Conservation (phyloP, 1,140 invertebrate genomes). For the Procambarus virginalis region DNA sequence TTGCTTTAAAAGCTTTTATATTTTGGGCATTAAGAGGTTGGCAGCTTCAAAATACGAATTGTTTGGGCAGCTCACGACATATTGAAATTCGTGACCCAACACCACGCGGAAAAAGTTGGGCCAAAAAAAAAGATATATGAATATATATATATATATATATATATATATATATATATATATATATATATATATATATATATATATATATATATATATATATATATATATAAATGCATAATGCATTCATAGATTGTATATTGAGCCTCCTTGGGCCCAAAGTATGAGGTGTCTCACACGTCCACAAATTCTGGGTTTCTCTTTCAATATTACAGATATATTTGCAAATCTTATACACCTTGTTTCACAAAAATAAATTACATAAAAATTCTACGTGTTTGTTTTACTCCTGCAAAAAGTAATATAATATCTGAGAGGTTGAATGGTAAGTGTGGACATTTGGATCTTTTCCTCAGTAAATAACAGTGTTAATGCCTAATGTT, state of each 20-base stretch:
- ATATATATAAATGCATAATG: too few species aligned
- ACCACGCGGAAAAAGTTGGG: background rate
- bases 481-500: too few species aligned
- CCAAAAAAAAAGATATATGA: background rate
- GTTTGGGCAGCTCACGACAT: background rate
- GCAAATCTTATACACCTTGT: slow-evolving; percentile 67
- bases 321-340: slow-evolving; percentile 67
- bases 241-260: background rate
- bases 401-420: too few species aligned
- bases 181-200: slow-evolving; percentile 17
- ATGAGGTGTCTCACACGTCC: slow-evolving; percentile 61
- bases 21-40: slow-evolving; percentile 63
- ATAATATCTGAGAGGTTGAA: too few species aligned
- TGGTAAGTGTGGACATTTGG: too few species aligned
- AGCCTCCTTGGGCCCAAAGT: slow-evolving; percentile 61
- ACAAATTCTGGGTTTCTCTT: slow-evolving; percentile 61
- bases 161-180: too few species aligned
- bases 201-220: slow-evolving; percentile 34
- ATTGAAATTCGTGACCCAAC: background rate
- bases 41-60: background rate
- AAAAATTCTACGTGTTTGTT: background rate
- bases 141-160: background rate
- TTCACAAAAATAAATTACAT: slow-evolving; percentile 67
- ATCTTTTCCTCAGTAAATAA: too few species aligned
- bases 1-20: slow-evolving; percentile 46